Conservation (phyloP, 2,797 vertebrate species). For the Notoglanidium macrostoma region DNA sequence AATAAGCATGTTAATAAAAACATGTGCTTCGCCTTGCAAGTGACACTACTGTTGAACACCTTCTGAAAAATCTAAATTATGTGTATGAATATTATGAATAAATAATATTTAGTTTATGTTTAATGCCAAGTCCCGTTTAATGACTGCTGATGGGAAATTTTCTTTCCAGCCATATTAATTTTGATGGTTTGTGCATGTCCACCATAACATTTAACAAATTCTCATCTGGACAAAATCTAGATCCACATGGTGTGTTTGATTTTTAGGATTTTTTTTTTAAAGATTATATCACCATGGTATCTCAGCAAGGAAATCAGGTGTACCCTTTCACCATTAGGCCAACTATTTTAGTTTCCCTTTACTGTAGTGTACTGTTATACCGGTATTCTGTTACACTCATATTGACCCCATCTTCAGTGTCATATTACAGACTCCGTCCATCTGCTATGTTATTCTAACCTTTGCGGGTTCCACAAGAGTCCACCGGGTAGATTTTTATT, state of each 20-base stretch:
- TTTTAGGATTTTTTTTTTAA: not conserved
- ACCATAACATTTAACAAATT: not conserved
- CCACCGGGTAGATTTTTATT: not conserved
- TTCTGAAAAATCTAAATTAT: not conserved
- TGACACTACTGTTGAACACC: not conserved
- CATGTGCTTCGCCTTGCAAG: too few species aligned
- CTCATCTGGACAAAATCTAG: not conserved
- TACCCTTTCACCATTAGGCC: not conserved
- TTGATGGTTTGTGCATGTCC: not conserved
- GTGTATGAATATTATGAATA: not conserved
- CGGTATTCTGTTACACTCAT: not conserved
- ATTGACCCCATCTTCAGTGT: not conserved
- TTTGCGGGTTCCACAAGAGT: conserved; percentile 4
- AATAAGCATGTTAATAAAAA: not conserved
- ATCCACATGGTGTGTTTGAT: not conserved
- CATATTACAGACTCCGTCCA: not conserved
- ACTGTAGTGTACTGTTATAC: not conserved
- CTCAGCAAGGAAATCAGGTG: not conserved
- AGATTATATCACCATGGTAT: too few species aligned
- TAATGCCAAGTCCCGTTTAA: too few species aligned
- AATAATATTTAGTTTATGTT: not conserved
- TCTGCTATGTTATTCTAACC: conserved; percentile 14
- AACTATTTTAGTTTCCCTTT: not conserved
- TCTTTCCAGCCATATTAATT: not conserved
- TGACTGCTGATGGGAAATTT: not conserved